phyloP scores from a whole-genome alignment of 2,113 vertebrate genomes.

The Pterocles burchelli region DNA sequence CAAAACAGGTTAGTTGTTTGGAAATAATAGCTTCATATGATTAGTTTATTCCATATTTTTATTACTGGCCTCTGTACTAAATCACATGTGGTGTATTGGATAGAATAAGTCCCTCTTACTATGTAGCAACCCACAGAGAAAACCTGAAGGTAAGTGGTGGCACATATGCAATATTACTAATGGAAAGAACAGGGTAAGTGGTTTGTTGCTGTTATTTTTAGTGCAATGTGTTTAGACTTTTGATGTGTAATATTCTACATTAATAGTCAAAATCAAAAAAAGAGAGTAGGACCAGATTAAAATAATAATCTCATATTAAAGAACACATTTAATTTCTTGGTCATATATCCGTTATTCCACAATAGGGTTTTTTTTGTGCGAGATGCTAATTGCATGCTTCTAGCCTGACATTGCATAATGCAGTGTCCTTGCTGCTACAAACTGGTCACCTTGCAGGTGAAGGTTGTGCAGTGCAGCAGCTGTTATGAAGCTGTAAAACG shows the following conservation, averaged over 20 bases:
- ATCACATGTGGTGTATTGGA: background rate
- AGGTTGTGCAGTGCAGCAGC: background rate
- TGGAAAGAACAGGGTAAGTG: background rate
- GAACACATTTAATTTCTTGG: slow-evolving; percentile 15
- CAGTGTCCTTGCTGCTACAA: slow-evolving; percentile 27
- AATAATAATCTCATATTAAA: slow-evolving; percentile 3
- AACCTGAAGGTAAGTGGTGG: background rate
- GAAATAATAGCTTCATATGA: background rate
- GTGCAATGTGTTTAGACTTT: background rate
- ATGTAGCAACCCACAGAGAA: background rate
- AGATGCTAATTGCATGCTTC: background rate
- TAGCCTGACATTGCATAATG: background rate
- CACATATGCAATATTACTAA: background rate
- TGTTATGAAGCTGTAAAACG: background rate
- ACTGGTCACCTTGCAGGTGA: slow-evolving; percentile 7
- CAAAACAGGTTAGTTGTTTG: background rate
- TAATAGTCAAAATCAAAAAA: background rate
- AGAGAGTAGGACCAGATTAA: background rate
- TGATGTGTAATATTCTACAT: background rate
- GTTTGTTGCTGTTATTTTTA: background rate
- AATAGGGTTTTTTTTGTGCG: slow-evolving; percentile 18
- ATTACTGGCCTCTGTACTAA: background rate
- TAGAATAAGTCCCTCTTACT: background rate
- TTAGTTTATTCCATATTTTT: background rate
- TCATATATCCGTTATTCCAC: background rate